These are phyloP conservation scores for Drosophila seguyi DNA, from an alignment of 1,140 invertebrate genomes.

Conservation along the genomic window DNA sequence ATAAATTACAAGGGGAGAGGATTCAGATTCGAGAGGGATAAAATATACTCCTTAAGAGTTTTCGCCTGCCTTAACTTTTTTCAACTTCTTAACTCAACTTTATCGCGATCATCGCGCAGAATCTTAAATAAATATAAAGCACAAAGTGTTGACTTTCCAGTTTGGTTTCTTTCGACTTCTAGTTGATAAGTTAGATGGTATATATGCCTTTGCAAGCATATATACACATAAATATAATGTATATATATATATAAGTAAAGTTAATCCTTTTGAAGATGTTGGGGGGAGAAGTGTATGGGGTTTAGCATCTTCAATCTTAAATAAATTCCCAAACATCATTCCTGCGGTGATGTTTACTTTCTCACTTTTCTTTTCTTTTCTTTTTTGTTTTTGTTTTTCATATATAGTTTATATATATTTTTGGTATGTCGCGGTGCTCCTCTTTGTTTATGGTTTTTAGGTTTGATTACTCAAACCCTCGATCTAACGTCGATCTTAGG, in stretches of 20 bases:
- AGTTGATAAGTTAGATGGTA: constrained; percentile 25
- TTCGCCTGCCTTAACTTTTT: constrained; percentile 8
- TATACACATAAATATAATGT: constrained; percentile 23
- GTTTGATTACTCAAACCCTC: constrained; percentile 17
- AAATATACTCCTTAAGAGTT: constrained; percentile 7
- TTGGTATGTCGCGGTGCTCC: constrained; percentile 48
- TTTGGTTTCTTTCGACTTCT: constrained; percentile 50
- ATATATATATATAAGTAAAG: constrained; percentile 22
- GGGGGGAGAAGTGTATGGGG: constrained; percentile 29
- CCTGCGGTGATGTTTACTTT: constrained; percentile 5
- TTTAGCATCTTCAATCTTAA: constrained; percentile 30
- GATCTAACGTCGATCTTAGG: constrained; percentile 86
- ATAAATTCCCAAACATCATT: constrained; percentile 14
- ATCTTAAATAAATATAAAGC: constrained; percentile 81
- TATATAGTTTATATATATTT: not conserved
- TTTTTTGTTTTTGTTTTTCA: not conserved
- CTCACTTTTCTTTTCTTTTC: not conserved
- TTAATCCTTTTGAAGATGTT: constrained; percentile 23
- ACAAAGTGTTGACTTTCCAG: constrained; percentile 79
- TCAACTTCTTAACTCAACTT: constrained; percentile 1
- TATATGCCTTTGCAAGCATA: constrained; percentile 25
- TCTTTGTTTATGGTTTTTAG: not conserved
- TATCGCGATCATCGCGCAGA: constrained; percentile 29
- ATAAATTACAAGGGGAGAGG: constrained; percentile 30
- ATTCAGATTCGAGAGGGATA: constrained; percentile 29